phyloP scores from a whole-genome alignment of 1,140 invertebrate species.

The Drosophila leontia region DNA sequence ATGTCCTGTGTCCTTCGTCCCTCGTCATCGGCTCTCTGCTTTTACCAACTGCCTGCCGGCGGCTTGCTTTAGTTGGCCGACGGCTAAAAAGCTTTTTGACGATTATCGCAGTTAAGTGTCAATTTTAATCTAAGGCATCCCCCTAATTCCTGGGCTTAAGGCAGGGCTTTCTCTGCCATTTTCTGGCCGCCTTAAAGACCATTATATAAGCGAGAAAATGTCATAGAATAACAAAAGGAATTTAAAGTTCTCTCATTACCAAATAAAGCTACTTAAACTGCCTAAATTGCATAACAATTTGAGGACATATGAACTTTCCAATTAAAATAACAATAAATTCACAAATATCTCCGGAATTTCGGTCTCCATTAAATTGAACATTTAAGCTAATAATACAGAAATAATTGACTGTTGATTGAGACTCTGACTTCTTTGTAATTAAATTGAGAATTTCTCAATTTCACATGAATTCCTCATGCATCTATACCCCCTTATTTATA shows the following conservation, averaged over 20 bases:
- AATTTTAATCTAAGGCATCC: conserved; percentile 66
- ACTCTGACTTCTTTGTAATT: conserved; percentile 1
- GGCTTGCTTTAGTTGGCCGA: conserved; percentile 31
- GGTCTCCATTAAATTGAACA: not conserved
- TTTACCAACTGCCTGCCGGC: conserved; percentile 9
- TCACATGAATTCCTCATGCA: conserved; percentile 3
- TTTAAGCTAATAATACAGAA: conserved; percentile 1
- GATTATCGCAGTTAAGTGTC: conserved; percentile 76
- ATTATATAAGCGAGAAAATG: not conserved
- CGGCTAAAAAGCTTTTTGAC: conserved; percentile 70
- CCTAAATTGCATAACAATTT: not conserved
- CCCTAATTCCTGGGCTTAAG: conserved; percentile 11
- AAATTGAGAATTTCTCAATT: conserved; percentile 26
- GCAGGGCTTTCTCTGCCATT: conserved; percentile 5
- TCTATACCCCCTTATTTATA: not conserved
- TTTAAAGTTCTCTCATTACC: not conserved
- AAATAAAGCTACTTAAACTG: not conserved
- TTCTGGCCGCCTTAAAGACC: not conserved
- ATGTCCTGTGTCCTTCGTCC: conserved; percentile 25
- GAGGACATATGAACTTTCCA: no score
- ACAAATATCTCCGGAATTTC: not conserved
- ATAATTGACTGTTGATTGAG: conserved; percentile 13
- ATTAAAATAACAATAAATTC: not conserved
- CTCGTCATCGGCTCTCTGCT: not conserved
- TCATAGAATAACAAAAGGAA: not conserved